Percentiles rank a stretch among this genome's conserved stretches.
These are phyloP conservation scores for Aramus guarauna DNA, from an alignment of 2,113 vertebrate species.

Conservation along the genomic window DNA sequence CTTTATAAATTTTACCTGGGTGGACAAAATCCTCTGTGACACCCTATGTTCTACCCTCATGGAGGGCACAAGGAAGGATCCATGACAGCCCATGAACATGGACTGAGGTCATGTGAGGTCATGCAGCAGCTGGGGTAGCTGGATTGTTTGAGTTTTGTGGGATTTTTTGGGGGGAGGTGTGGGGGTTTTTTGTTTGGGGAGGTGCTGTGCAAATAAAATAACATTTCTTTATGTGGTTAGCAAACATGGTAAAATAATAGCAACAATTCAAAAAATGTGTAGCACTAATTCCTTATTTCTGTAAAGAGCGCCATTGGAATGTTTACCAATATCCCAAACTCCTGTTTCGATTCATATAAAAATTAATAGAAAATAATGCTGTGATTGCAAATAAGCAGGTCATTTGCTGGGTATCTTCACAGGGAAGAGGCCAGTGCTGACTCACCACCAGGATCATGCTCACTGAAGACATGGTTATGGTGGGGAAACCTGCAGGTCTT, in stretches of 20 bases:
- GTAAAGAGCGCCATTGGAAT: neutral
- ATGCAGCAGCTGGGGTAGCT: neutral
- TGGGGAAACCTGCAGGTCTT: accelerated
- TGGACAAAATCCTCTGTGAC: neutral
- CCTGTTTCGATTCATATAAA: neutral
- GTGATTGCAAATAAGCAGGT: neutral
- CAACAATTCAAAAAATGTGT: neutral
- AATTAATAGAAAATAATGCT: neutral
- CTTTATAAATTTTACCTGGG: neutral
- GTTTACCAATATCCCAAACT: neutral
- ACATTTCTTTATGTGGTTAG: neutral
- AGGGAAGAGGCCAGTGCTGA: neutral
- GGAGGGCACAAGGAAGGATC: neutral
- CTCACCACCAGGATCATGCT: neutral
- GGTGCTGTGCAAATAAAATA: neutral
- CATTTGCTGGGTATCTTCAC: neutral
- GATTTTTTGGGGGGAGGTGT: neutral
- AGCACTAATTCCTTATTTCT: neutral
- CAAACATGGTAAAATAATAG: neutral
- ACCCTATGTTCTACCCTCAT: neutral
- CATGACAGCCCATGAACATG: neutral
- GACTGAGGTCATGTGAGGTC: too few species aligned
- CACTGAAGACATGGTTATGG: accelerated
- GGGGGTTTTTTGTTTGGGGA: accelerated
- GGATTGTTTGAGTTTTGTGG: neutral